Evolutionary conservation across 2,797 vertebrate genomes (phyloP), one percentile per base, ranked within the genome.

Genomic region (Hylomyscus alleni): DNA sequence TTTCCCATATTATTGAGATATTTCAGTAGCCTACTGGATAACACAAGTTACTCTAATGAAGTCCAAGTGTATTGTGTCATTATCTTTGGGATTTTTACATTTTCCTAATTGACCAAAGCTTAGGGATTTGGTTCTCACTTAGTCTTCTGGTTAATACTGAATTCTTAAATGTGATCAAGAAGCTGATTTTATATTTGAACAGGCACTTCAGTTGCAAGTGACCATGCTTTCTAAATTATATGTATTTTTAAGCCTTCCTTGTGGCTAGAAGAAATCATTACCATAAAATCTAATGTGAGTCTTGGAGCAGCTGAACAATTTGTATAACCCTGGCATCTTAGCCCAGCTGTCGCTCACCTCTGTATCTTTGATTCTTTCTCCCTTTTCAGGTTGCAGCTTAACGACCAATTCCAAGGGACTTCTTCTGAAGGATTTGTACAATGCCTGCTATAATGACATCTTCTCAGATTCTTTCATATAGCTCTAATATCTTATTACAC

Each of bases 91-190:
- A 95, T 67, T 91, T 91, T 90, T 93, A 94, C 40, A 96, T 97
- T 93, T 94, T 88, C 65, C 67, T 94, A 96, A 97, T 93, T 95
- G 93, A 94, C 69, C 69, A 81, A 92, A 93, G 72, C 94, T 90
- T 96, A 58, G 54, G 31, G 17, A 91, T 93, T 81, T 56, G 84
- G 62, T 82, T 93, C 24, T 94, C 86, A 73, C 26, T 81, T 95
- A 50, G 26, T 85, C 19, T 97, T 96, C 94, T 95, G 72, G 58
- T 81, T 72, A 93, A 26, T 34, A 87, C 76, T 95, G 75, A 93
- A 77, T 95, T 89, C 14, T 87, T 89, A 37, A 91, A 84, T 87
- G 14, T 89, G 78, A 96, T 80, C 93, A 75, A 81, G 83, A 95
- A 81, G 26, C 17, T 91, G 47, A 95, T 95, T 96, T 97, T 92